Base-by-base conservation (phyloP, 2,113 vertebrate species). In the Nothocercus julius region DNA sequence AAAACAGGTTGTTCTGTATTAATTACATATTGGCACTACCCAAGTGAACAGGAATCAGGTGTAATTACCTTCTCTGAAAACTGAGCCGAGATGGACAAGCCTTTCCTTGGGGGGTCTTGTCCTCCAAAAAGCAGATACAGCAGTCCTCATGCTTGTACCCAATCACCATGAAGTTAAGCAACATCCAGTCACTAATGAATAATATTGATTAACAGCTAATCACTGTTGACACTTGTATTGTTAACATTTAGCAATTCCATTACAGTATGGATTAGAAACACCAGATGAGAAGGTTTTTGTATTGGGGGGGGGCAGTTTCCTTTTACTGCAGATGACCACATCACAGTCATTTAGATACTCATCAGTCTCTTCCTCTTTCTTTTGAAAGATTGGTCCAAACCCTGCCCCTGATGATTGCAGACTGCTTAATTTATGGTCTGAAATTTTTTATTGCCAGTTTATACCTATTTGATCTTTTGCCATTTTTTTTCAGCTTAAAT, bases 401-500 rank as follows among this genome's bases (percentile, higher is more conserved):
- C 21, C 6, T 68, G 68, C 54, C 32, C 91, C 85, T 85, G 72
- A 85, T 47, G 18, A 74, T 53, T 76, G 79, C 44, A 76, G 40
- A 76, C 24, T 51, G 53, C 17, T 25, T 67, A 58, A 80, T 67
- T 86, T 80, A 74, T n/a, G 80, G 58, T 18, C 24, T 56, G 56
- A 44, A 75, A 40, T 45, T 70, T 67, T 75, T 89, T 76, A 83
- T 76, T 70, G 82, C 22, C 62, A 80, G 79, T 59, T 66, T 72
- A 56, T 72, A 89, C 54, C 68, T 92, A n/a, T 54, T 76, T 61
- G 34, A 51, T 75, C 45, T 62, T 61, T 68, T 61, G 61, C 54
- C 72, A 82, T 61, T 79, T 64, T 82, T 82, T 91, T 88, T 78
- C 38, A 28, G 38, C 62, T 85, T 82, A 74, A 91, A 74, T 85